Base-by-base conservation (phyloP, 2,888 invertebrate genomes). In the Hyles lineata region DNA sequence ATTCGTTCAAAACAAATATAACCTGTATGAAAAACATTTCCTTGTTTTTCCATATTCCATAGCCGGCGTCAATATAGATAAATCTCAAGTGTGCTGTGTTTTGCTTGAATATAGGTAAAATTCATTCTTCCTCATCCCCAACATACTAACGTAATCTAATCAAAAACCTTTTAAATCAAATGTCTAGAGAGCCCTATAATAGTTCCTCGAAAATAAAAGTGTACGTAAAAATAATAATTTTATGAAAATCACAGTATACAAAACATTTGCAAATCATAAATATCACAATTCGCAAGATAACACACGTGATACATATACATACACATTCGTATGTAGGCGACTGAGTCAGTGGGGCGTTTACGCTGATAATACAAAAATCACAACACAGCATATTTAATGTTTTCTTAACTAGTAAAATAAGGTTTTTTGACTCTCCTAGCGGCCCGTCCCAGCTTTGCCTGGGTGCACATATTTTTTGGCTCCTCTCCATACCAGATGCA, bases 151-250 rank as follows among this genome's bases (percentile, higher is more conserved):
- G 2, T 50, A 67, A 67, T 67, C 67, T 67, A 50, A 67, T 67
- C 67, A 67, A 50, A 67, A 67, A 50, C 67, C 67, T 67, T 67
- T 23, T 15, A 23, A 67, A 67, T 67, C 67, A 35, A n/a, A 23
- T 50, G 50, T 15, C 23, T 15, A 67, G 25, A 15, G 17, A n/a
- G 1, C 2, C 11, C n/a, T 19, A 0, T 2, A 9, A 43, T 50
- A 8, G 23, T 50, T 50, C 67, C 50, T 23, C 43, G 17, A 50
- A 67, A 19, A 63, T 15, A 63, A 9, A 43, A 63, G 6, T 19
- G 9, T 11, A 6, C 3, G 32, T 62, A n/a, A 9, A n/a, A n/a
- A n/a, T 29, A 17, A 23, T 29, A 19, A 17, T 35, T 5, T 11
- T 25, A 29, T 63, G n/a, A 11, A 35, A 63, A 63, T 63, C 43